Percentiles rank a stretch among this genome's conserved stretches.
Conservation (phyloP, 64 coral and sea anemone species). For the Stichodactyla mertensii region DNA sequence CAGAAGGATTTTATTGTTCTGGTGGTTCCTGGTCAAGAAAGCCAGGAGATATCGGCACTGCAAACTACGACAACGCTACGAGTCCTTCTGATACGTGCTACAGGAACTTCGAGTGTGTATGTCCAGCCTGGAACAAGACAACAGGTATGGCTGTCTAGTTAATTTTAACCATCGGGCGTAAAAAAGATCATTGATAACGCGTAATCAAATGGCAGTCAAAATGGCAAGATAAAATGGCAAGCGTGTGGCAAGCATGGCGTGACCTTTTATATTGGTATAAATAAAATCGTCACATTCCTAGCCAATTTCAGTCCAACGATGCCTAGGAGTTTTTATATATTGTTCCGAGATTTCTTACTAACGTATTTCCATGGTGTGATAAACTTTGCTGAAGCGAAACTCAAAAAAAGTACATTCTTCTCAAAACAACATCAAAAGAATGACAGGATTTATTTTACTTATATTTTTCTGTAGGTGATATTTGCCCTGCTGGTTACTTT, state of each 20-base stretch:
- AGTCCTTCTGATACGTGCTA: slow-evolving; percentile 80
- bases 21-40: slow-evolving; percentile 77
- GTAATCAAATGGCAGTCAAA: too few relatives aligned
- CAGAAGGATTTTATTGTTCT: slow-evolving; percentile 87
- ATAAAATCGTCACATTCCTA: too few relatives aligned
- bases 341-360: too few relatives aligned
- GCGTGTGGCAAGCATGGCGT: too few relatives aligned
- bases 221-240: too few relatives aligned
- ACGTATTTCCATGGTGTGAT: too few relatives aligned
- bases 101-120: slow-evolving; percentile 82
- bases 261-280: too few relatives aligned
- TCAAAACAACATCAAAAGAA: not conserved
- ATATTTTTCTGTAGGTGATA: slow-evolving; percentile 57
- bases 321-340: too few relatives aligned
- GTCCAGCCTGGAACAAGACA: slow-evolving; percentile 91
- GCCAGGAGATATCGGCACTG: slow-evolving; percentile 79
- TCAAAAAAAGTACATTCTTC: too few relatives aligned
- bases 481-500: slow-evolving; percentile 86
- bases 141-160: slow-evolving; percentile 53
- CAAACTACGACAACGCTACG: slow-evolving; percentile 60
- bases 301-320: too few relatives aligned
- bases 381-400: too few relatives aligned
- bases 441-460: not conserved
- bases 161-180: not conserved
- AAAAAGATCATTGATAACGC: too few relatives aligned